Conservation (phyloP, 2,113 vertebrate genomes). For the Hippopotamus amphibius region DNA sequence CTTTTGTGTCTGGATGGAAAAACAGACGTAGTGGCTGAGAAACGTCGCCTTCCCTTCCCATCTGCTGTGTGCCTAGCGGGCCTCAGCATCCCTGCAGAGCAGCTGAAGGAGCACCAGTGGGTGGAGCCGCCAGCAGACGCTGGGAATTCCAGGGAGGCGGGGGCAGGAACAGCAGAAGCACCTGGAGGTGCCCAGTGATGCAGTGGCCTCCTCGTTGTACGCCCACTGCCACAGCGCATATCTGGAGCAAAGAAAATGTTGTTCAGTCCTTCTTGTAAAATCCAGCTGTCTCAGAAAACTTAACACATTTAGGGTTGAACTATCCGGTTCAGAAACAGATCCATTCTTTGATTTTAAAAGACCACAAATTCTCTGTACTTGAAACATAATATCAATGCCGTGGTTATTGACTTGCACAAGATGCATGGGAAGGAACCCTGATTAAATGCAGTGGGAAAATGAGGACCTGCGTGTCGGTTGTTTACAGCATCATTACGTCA, state of each 20-base stretch:
- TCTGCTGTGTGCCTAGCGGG: not conserved
- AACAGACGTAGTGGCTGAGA: not conserved
- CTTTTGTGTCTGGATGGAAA: not conserved
- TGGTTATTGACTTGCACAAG: not conserved
- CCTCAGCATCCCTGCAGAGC: not conserved
- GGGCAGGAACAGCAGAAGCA: not conserved
- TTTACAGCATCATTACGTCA: slow-evolving; percentile 69
- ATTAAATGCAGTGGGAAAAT: slow-evolving; percentile 47
- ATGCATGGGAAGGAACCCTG: slow-evolving; percentile 52
- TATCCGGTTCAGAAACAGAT: not conserved
- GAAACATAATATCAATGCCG: not conserved
- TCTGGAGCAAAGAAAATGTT: not conserved
- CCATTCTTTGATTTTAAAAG: slow-evolving; percentile 20
- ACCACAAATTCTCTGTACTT: not conserved
- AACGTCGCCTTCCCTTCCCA: not conserved
- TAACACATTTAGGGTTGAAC: not conserved
- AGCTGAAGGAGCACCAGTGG: not conserved
- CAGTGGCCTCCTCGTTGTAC: rapidly evolving
- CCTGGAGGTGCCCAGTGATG: not conserved
- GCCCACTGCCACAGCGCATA: not conserved
- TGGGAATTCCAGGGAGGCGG: not conserved
- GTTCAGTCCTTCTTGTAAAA: not conserved
- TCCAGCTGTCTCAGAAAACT: not conserved
- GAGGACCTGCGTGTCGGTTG: slow-evolving; percentile 51
- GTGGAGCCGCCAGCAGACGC: not conserved